Evolutionary conservation across 2,888 invertebrate species (phyloP), one percentile per base, ranked within the genome.

Genomic region (Apodemia duryi): DNA sequence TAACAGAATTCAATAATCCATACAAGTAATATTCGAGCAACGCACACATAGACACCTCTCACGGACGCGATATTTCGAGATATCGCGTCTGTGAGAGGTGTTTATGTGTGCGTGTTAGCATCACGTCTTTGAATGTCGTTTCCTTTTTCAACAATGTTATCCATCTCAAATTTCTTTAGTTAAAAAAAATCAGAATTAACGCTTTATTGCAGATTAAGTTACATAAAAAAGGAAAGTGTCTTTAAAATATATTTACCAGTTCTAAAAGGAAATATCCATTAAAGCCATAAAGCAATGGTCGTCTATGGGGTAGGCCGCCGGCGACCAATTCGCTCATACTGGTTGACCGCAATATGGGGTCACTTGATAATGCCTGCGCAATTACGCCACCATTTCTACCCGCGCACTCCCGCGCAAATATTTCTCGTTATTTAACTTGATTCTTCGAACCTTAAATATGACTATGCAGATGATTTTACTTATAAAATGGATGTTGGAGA

Each of bases 311-410:
- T 65, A 63, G 38, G 70, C 71, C 70, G 63, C 63, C 62, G 69
- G 71, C 68, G 63, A 65, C 70, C 62, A 63, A 49, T 54, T 68
- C 66, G 69, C 70, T 67, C 68, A 60, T 77, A 51, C 51, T 51
- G 76, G 73, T 78, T 79, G 75, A 85, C 89, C 87, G 78, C 88
- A 87, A 85, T 87, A 88, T 86, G 84, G 85, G 90, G 90, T 90
- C 91, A 89, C 83, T 79, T 78, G 90, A 89, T 90, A 90, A 88
- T 88, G 82, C 77, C 79, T 80, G 83, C 75, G 84, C 90, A 89
- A 91, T 90, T 90, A 91, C 82, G 80, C n/a, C 32, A 60, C 81
- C 80, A 86, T 85, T 88, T 81, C 72, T 72, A 74, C 78, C 77
- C 71, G 71, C 69, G 71, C 72, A 68, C 74, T 76, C 71, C 76